These are phyloP conservation scores for Drosophila quadrilineata DNA, from an alignment of 1,140 invertebrate genomes.

Conservation along the genomic window DNA sequence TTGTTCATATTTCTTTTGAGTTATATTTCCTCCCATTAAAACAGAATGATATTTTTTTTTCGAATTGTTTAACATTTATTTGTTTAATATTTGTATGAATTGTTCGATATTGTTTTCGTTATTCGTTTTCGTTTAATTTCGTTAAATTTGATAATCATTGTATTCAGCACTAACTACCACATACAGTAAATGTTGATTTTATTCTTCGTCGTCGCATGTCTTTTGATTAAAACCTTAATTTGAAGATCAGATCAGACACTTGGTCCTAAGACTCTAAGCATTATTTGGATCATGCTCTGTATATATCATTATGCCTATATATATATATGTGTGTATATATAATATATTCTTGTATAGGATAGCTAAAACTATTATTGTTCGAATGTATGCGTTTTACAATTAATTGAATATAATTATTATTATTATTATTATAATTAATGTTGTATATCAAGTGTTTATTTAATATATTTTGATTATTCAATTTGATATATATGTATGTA, in stretches of 20 bases:
- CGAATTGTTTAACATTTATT: conserved; percentile 39
- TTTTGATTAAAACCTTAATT: conserved; percentile 52
- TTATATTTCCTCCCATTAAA: neutral
- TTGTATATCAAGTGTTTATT: neutral
- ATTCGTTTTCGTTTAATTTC: too few relatives aligned
- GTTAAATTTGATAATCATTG: conserved; percentile 40
- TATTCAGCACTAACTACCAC: conserved; percentile 47
- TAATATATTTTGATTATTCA: conserved; percentile 29
- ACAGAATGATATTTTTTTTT: neutral
- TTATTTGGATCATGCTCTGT: conserved; percentile 25
- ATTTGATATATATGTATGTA: conserved; percentile 5
- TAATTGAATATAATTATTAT: conserved; percentile 31
- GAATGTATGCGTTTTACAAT: conserved; percentile 52
- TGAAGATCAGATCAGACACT: conserved; percentile 58
- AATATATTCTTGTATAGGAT: conserved; percentile 24
- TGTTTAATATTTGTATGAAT: conserved; percentile 17
- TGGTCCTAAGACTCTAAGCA: conserved; percentile 40
- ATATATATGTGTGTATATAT: conserved; percentile 18
- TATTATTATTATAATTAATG: neutral
- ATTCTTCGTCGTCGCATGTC: conserved; percentile 41
- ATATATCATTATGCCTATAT: conserved; percentile 6
- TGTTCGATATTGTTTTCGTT: conserved; percentile 31
- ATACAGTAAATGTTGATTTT: conserved; percentile 31
- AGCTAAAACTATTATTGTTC: conserved; percentile 75
- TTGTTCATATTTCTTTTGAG: neutral